Conservation (phyloP, 2,113 vertebrate genomes). For the Narcine bancroftii region DNA sequence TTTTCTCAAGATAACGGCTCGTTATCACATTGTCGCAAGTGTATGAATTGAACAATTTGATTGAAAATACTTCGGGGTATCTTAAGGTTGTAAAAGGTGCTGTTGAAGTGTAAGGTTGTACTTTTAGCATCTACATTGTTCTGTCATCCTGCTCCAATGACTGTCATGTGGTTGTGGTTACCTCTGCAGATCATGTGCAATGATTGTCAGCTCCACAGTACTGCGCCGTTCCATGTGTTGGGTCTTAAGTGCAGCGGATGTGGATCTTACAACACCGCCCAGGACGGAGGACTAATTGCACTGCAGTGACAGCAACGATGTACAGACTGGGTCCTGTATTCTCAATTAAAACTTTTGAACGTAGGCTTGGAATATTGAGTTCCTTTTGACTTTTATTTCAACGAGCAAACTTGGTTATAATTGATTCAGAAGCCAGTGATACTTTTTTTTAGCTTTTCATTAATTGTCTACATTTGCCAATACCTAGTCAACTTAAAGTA, state of each 20-base stretch:
- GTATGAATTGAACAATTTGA: too few relatives aligned
- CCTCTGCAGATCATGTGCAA: conserved; percentile 78
- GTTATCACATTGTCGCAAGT: not conserved
- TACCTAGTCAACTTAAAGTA: not conserved
- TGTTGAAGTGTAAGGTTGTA: not conserved
- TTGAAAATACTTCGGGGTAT: not conserved
- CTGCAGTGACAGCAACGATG: conserved; percentile 37
- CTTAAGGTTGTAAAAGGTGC: not conserved
- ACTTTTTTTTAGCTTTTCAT: not conserved
- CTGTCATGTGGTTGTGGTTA: not conserved
- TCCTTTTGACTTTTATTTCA: not conserved
- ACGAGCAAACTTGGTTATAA: not conserved
- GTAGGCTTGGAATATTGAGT: not conserved
- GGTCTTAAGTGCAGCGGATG: conserved; percentile 86
- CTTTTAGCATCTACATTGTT: not conserved
- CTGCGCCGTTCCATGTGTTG: conserved; percentile 78
- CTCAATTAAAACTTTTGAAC: conserved; percentile 16
- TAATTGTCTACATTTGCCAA: not conserved
- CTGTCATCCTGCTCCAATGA: not conserved
- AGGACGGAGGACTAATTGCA: conserved; percentile 63
- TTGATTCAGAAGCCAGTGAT: not conserved
- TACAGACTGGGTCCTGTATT: not conserved
- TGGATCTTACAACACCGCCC: conserved; percentile 84
- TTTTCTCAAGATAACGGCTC: not conserved
- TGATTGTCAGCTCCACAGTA: conserved; percentile 77